Evolutionary conservation across 2,113 vertebrate genomes (phyloP), one percentile per base, ranked within the genome.

Genomic region (Strigops habroptila): DNA sequence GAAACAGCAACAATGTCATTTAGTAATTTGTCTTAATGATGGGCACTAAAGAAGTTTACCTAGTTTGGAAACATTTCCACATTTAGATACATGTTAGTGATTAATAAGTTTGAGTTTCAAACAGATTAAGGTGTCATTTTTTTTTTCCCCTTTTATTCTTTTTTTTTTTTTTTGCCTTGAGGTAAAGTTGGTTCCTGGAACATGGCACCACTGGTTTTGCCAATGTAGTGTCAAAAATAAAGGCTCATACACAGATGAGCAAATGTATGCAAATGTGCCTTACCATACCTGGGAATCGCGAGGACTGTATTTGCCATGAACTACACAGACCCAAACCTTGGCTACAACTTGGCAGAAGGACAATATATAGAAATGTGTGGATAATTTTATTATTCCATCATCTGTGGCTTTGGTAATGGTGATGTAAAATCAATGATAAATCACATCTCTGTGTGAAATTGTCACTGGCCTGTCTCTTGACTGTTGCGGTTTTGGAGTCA

Each of bases 351-450:
- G 78, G 52, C 73, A 92, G 60, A 69, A 59, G 35, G 67, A 76
- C 21, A 76, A 57, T 39, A 75, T 51, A 43, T 33, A 79, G 67
- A 62, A 91, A 82, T 52, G 39, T 60, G 65, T 31, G 70, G 52
- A 76, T 82, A 88, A 82, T 89, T 67, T 85, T 87, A 51, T 73
- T 88, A 84, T 62, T 82, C 49, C 49, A 39, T 77, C 75, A 52
- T 55, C 70, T 90, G 78, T 85, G 70, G 51, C 74, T 82, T 89
- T 68, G 43, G 43, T 85, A 82, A 79, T 44, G 75, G 35, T 76
- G 88, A 76, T 69, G 35, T 82, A 87, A 94, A 96, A 90, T 82
- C 69, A 81, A 23, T 22, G 35, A 75, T 85, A 95, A 90, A 96
- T 82, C 90, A 90, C 70, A 64, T 69, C 75, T 89, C 84, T 82